These are phyloP conservation scores for Scylla paramamosain DNA, from an alignment of 1,140 invertebrate species.

Conservation along the genomic window DNA sequence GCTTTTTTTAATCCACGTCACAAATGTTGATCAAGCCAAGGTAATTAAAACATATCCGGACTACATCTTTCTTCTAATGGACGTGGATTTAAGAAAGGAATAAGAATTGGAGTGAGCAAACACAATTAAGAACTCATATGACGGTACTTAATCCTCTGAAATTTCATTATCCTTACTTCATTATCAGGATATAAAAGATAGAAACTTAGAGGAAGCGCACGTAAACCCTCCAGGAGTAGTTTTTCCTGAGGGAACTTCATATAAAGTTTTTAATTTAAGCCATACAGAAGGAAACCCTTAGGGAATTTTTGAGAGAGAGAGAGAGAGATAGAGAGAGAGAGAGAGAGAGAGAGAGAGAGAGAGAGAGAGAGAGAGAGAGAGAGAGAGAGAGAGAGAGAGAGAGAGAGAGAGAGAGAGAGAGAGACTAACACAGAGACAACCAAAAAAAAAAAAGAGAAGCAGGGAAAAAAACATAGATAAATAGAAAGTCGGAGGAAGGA, in stretches of 20 bases:
- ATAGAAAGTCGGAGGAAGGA: neutral
- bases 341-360: neutral
- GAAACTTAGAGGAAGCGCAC: neutral
- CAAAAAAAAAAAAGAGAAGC: neutral
- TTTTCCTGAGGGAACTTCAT: neutral
- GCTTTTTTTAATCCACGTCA: too few relatives aligned
- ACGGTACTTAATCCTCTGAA: neutral
- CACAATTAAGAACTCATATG: neutral
- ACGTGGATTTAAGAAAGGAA: neutral
- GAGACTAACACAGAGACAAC: too few relatives aligned
- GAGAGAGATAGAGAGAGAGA: conserved; percentile 7
- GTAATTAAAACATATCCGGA: too few relatives aligned
- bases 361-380: neutral
- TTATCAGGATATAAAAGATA: neutral
- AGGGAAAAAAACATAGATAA: neutral
- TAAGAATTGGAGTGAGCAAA: neutral
- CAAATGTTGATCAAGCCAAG: too few relatives aligned
- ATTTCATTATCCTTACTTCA: neutral
- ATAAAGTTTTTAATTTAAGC: neutral
- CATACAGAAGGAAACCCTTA: neutral
- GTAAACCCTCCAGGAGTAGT: too few relatives aligned
- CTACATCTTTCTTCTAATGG: neutral
- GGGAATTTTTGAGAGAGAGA: neutral
- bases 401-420: too few relatives aligned
- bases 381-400: neutral